phyloP scores from a whole-genome alignment of 2,797 vertebrate species.

The Atherinosoma microstoma region DNA sequence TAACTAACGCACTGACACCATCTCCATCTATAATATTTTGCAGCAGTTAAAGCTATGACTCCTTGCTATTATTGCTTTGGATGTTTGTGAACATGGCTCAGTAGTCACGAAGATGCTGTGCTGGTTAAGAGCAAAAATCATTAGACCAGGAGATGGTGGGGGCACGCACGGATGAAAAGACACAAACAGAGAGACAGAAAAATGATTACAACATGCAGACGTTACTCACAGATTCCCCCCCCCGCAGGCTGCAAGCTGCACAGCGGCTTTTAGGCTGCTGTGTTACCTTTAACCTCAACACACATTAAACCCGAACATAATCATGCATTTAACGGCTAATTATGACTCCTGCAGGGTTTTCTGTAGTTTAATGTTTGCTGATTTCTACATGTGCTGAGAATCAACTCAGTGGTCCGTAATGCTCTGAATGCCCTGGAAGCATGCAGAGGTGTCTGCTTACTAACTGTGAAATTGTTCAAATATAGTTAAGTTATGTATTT shows the following conservation, averaged over 20 bases:
- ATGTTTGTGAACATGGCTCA: constrained; percentile 8
- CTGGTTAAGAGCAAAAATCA: background rate
- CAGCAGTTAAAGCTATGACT: background rate
- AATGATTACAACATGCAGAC: constrained; percentile 49
- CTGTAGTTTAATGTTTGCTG: background rate
- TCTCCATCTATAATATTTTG: background rate
- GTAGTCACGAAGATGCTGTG: constrained; percentile 1
- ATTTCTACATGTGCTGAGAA: background rate
- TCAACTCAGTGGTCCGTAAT: background rate
- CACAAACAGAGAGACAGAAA: constrained; percentile 40
- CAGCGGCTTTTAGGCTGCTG: constrained; percentile 7
- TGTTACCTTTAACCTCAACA: constrained; percentile 46
- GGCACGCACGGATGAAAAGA: constrained; percentile 32
- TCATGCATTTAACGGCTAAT: constrained; percentile 25
- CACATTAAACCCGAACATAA: constrained; percentile 16
- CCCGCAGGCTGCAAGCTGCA: constrained; percentile 30
- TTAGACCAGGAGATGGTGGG: constrained; percentile 1
- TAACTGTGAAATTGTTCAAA: background rate
- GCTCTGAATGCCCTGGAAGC: background rate
- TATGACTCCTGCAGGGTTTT: constrained; percentile 31
- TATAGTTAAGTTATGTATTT: background rate
- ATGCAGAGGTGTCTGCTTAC: background rate
- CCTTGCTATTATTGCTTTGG: background rate
- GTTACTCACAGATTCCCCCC: constrained; percentile 41
- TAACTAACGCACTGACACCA: constrained; percentile 1